Evolutionary conservation across 2,888 invertebrate genomes (phyloP).

Genomic region (Chalcis sispes): DNA sequence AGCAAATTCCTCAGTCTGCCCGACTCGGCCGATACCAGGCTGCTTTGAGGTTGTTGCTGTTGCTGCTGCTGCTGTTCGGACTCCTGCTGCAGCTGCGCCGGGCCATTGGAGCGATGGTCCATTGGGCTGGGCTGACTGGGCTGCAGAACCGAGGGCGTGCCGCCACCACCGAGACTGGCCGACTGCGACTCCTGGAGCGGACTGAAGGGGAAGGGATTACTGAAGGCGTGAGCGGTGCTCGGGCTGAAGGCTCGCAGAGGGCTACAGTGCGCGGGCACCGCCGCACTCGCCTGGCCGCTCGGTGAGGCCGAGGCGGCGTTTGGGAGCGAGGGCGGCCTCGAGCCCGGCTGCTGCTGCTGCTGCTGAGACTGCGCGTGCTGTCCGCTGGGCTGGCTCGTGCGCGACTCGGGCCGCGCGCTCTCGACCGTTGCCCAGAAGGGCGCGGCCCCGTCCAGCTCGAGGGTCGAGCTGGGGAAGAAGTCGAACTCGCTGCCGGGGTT

Average conservation of each 20-base stretch:
- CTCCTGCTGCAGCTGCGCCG: constrained; percentile 71
- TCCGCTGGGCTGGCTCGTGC: constrained; percentile 76
- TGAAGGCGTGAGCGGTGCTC: constrained; percentile 77
- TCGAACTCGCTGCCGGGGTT: constrained; percentile 79
- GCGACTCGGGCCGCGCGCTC: constrained; percentile 79
- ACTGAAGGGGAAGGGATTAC: constrained; percentile 81
- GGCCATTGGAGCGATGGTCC: constrained; percentile 51
- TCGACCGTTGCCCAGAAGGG: constrained; percentile 43
- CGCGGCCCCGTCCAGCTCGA: constrained; percentile 76
- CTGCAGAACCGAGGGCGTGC: constrained; percentile 57
- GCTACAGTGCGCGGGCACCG: constrained; percentile 75
- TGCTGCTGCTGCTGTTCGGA: constrained; percentile 74
- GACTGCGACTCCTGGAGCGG: constrained; percentile 79
- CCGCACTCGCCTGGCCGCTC: constrained; percentile 68
- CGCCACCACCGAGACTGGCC: constrained; percentile 75
- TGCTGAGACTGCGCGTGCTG: constrained; percentile 15
- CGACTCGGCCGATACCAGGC: constrained; percentile 72
- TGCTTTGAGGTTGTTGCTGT: constrained; percentile 47
- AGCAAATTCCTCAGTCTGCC: constrained; percentile 78
- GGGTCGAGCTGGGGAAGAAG: constrained; percentile 81
- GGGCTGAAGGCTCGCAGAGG: constrained; percentile 75
- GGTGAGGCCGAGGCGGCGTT: constrained; percentile 76
- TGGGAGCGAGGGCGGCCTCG: constrained; percentile 80
- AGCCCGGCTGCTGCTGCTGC: constrained; percentile 76
- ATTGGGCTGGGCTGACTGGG: constrained; percentile 46